Percentiles rank a stretch among this genome's conserved stretches.
Evolutionary conservation across 92 coral and sea anemone genomes (phyloP).

Genomic region (Heteractis magnifica): DNA sequence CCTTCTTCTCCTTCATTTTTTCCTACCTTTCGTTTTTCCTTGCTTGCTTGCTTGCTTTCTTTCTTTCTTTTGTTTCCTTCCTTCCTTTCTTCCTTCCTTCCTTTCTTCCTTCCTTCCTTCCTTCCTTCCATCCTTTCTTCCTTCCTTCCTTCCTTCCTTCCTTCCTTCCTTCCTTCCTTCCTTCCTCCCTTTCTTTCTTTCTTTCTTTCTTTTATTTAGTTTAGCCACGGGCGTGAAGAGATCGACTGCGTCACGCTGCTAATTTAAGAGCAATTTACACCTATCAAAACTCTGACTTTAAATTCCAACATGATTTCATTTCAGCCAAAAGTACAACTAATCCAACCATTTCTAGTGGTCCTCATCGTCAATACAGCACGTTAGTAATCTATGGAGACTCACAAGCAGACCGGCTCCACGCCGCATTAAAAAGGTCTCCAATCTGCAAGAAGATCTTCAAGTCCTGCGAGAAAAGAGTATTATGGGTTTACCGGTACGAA

Average conservation of each 20-base stretch:
- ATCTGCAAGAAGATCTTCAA: conserved; percentile 72
- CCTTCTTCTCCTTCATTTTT: no score
- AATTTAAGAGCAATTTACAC: background rate
- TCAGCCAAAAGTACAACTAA: background rate
- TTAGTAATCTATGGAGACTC: conserved; percentile 90
- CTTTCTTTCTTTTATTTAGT: no score
- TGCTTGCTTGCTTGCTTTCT: no score
- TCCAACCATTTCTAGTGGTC: background rate
- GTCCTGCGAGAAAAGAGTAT: conserved; percentile 69
- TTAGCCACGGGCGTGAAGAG: background rate
- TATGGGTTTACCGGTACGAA: conserved; percentile 81
- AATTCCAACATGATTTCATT: background rate
- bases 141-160: no score
- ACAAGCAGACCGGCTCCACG: conserved; percentile 76
- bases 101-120: no score
- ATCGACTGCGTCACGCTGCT: background rate
- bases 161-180: no score
- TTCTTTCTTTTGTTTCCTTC: no score
- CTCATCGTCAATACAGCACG: conserved; percentile 37
- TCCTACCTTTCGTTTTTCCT: no score
- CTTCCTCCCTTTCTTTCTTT: no score
- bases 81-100: no score
- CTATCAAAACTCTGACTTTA: background rate
- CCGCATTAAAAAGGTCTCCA: conserved; percentile 49
- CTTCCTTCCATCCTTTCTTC: no score